Conservation (phyloP, 2,888 invertebrate genomes). For the Amphipyra berbera region DNA sequence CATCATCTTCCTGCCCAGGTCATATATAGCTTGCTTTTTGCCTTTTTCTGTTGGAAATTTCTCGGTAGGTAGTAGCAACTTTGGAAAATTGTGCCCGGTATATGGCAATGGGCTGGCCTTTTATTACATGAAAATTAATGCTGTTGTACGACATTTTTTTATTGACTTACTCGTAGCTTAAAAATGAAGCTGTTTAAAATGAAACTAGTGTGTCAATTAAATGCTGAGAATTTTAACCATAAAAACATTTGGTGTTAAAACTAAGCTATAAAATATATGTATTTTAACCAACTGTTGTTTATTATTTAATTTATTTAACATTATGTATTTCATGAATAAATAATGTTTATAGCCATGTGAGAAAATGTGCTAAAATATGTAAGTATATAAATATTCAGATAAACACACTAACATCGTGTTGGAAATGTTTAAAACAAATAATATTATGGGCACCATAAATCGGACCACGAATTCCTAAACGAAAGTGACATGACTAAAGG, state of each 20-base stretch:
- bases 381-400: constrained; percentile 33
- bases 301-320: too few species aligned
- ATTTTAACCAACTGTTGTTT: constrained; percentile 3
- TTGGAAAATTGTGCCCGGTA: too few species aligned
- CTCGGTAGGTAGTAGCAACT: too few species aligned
- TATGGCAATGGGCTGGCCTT: too few species aligned
- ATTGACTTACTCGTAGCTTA: constrained; percentile 1
- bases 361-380: constrained; percentile 39
- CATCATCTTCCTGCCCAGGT: too few species aligned
- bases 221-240: background rate
- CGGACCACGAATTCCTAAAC: constrained; percentile 40
- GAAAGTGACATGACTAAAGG: constrained; percentile 51
- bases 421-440: constrained; percentile 50
- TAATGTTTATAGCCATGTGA: constrained; percentile 32
- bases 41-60: too few species aligned
- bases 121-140: too few species aligned
- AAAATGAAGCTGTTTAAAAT: constrained; percentile 11
- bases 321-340: constrained; percentile 44
- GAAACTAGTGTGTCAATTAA: constrained; percentile 12
- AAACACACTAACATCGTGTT: constrained; percentile 31
- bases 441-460: constrained; percentile 41
- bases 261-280: constrained; percentile 21
- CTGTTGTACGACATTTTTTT: background rate
- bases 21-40: too few species aligned
- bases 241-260: background rate